Evolutionary conservation across 92 coral and sea anemone species (phyloP).

Genomic region (Paramuricea clavata): DNA sequence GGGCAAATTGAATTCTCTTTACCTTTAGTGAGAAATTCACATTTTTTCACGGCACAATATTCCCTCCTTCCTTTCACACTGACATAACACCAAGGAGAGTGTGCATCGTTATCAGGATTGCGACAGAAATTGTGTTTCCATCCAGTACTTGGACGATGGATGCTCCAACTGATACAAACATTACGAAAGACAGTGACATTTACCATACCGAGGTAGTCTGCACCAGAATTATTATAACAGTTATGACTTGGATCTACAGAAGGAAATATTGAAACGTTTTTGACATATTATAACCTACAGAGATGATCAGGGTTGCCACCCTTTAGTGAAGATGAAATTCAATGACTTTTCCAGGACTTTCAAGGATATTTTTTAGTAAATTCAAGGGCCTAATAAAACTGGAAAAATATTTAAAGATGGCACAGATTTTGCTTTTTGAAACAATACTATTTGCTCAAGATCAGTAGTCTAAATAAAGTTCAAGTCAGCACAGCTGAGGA

Average conservation of each 20-base stretch:
- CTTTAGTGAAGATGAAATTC: no score
- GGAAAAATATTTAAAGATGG: no score
- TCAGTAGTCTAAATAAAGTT: no score
- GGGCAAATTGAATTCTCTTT: neutral
- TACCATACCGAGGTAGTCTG: conserved; percentile 73
- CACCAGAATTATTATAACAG: conserved; percentile 82
- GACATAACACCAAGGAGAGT: conserved; percentile 89
- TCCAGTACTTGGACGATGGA: conserved; percentile 47
- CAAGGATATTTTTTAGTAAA: no score
- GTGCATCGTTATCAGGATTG: conserved; percentile 61
- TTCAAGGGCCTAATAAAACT: no score
- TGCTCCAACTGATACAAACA: conserved; percentile 76
- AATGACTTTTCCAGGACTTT: no score
- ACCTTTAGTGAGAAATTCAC: conserved; percentile 60
- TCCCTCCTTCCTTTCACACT: conserved; percentile 57
- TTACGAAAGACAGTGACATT: conserved; percentile 74
- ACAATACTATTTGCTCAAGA: no score
- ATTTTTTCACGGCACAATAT: conserved; percentile 77
- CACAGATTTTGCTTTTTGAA: no score
- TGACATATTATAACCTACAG: no score
- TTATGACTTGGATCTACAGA: conserved; percentile 45
- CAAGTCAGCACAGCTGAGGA: no score
- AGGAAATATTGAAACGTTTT: neutral
- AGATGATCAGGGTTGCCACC: no score
- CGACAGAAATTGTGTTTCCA: conserved; percentile 85